Evolutionary conservation across 2,797 vertebrate genomes (phyloP), one percentile per base, ranked within the genome.

Genomic region (Vultur gryphus): DNA sequence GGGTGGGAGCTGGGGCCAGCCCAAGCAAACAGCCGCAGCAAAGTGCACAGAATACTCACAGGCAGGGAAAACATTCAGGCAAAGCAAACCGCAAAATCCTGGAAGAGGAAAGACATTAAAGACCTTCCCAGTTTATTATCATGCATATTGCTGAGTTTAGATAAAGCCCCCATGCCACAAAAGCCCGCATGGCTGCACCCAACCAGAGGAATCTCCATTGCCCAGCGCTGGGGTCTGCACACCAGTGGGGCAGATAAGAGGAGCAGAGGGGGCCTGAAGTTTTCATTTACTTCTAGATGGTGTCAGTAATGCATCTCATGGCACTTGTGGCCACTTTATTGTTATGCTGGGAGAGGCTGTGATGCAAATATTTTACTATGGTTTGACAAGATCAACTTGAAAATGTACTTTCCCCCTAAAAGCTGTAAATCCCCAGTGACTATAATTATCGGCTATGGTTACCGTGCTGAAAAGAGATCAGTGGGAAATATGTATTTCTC

Each of bases 381-480:
- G 64, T 84, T 88, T 79, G 80, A 95, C 80, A 94, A 58, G 37
- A 90, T 66, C 48, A 41, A 41, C 66, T 88, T 52, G n/a, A 84
- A 78, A 95, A 69, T 54, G n/a, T 23, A 48, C 54, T 81, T 72
- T 90, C 59, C 48, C 48, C 35, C n/a, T 48, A 76, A 81, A 89
- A 79, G 51, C 70, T 70, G 66, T 84, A 94, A 95, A 72, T 43
- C 91, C 59, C 59, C 62, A 43, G 48, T 23, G 88, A 49, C 84
- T 70, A 1, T 62, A 87, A 89, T 70, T 82, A 77, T 66, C 29
- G 5, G 70, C 73, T 90, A 49, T 31, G 18, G 73, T 83, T 87
- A 54, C 67, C 1, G 1, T 64, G 67, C 71, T 95, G 95, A 91
- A 90, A 95, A 88, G 83, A 76, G 75, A 93, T 81, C 89, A 92